phyloP scores from a whole-genome alignment of 2,113 vertebrate species.

The Epinephelus fuscoguttatus region DNA sequence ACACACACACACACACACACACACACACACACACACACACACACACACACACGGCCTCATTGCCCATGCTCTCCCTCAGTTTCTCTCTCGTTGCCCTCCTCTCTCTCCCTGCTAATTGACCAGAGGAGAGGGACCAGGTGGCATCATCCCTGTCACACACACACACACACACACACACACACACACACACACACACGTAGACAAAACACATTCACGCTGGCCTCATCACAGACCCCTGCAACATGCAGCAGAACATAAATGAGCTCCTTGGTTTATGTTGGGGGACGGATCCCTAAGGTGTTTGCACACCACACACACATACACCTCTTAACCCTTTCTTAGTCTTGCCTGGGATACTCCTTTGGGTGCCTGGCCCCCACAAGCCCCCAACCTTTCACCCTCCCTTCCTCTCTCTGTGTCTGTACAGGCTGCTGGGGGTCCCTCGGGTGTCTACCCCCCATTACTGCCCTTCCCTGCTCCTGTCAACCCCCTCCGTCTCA shows the following conservation, averaged over 20 bases:
- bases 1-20: slow-evolving; percentile 1
- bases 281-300: slow-evolving; percentile 61
- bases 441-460: slow-evolving; percentile 45
- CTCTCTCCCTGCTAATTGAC: slow-evolving; percentile 82
- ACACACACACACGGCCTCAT: slow-evolving; percentile 15
- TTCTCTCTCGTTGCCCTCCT: slow-evolving; percentile 42
- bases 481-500: slow-evolving; percentile 38
- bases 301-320: slow-evolving; percentile 36
- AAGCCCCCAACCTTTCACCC: slow-evolving; percentile 11
- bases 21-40: slow-evolving; percentile 10
- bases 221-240: slow-evolving; percentile 73
- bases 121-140: slow-evolving; percentile 73
- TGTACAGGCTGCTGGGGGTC: slow-evolving; percentile 35
- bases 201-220: slow-evolving; percentile 8
- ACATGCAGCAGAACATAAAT: slow-evolving; percentile 86
- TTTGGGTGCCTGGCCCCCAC: slow-evolving; percentile 57
- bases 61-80: slow-evolving; percentile 40
- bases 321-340: slow-evolving; percentile 63
- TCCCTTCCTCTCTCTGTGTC: slow-evolving; percentile 14
- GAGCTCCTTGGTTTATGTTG: slow-evolving; percentile 78
- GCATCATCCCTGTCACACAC: slow-evolving; percentile 58
- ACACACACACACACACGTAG: slow-evolving; percentile 24
- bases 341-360: slow-evolving; percentile 28
- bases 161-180: slow-evolving; percentile 40
- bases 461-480: slow-evolving; percentile 55